These are phyloP conservation scores for Pseudonaja textilis DNA, from an alignment of 2,113 vertebrate species.

Conservation along the genomic window DNA sequence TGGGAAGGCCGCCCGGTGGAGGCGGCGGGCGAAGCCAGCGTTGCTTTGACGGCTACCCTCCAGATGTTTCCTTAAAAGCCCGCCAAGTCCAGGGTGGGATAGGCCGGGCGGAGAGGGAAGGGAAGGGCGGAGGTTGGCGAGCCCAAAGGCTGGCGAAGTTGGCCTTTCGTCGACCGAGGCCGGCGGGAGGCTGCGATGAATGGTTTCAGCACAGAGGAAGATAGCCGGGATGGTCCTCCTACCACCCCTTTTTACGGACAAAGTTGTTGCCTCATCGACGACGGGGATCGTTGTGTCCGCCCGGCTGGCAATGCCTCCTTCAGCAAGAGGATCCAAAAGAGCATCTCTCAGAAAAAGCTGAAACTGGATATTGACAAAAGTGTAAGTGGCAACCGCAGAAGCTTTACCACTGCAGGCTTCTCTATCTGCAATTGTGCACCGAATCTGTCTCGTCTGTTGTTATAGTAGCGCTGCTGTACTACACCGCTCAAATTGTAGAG, in stretches of 20 bases:
- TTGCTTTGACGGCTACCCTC: not conserved
- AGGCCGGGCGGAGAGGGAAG: not conserved
- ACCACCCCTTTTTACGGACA: conserved; percentile 88
- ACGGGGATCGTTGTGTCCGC: conserved; percentile 91
- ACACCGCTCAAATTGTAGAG: not conserved
- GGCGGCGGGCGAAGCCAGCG: not conserved
- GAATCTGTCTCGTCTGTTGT: not conserved
- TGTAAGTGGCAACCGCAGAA: conserved; percentile 71
- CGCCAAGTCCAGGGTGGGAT: not conserved
- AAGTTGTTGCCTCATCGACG: conserved; percentile 96
- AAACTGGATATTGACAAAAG: conserved; percentile 97
- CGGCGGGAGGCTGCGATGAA: conserved; percentile 77
- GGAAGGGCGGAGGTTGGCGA: not conserved
- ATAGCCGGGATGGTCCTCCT: conserved; percentile 89
- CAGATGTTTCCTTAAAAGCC: not conserved
- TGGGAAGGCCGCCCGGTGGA: not conserved
- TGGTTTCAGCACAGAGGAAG: conserved; percentile 95
- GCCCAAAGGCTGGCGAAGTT: not conserved
- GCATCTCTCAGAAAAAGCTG: conserved; percentile 91
- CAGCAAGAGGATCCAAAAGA: conserved; percentile 93
- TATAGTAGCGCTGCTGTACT: not conserved
- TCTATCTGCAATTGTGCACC: not conserved
- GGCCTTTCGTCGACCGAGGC: not conserved
- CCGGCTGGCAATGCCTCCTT: conserved; percentile 96
- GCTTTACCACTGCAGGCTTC: not conserved